Percentiles rank a stretch among this genome's conserved stretches.
These are phyloP conservation scores for Nipponacmea schrenckii DNA, from an alignment of 2,888 invertebrate genomes.

Conservation along the genomic window DNA sequence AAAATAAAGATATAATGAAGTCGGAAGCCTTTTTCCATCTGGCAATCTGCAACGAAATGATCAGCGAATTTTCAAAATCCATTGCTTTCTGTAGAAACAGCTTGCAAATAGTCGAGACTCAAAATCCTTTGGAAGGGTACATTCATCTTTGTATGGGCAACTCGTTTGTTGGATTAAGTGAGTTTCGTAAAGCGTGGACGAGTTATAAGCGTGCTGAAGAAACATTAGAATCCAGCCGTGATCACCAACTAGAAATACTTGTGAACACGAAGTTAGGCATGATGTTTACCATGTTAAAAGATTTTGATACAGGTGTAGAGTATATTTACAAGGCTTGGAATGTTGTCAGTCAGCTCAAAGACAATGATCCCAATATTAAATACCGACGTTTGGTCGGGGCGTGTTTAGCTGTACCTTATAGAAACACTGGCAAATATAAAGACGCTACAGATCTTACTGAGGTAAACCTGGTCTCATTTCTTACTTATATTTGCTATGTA, in stretches of 20 bases:
- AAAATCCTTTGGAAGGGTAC: constrained; percentile 76
- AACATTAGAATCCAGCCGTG: constrained; percentile 72
- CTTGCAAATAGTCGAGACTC: constrained; percentile 70
- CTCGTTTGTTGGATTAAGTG: constrained; percentile 88
- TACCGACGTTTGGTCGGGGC: constrained; percentile 85
- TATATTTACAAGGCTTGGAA: constrained; percentile 89
- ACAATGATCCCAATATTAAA: constrained; percentile 49
- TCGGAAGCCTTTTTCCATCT: constrained; percentile 88
- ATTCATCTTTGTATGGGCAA: constrained; percentile 90
- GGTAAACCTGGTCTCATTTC: constrained; percentile 69
- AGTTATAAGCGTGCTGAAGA: constrained; percentile 85
- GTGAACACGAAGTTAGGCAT: constrained; percentile 48
- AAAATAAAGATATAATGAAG: constrained; percentile 72
- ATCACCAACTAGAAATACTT: constrained; percentile 42
- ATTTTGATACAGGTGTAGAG: constrained; percentile 74
- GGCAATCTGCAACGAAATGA: constrained; percentile 85
- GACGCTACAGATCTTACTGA: constrained; percentile 93
- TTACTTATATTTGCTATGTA: not conserved
- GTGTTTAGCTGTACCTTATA: constrained; percentile 87
- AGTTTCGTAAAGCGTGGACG: constrained; percentile 89
- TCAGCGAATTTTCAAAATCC: constrained; percentile 74
- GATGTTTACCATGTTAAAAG: constrained; percentile 41
- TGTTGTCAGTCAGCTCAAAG: constrained; percentile 78
- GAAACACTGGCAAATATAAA: constrained; percentile 87
- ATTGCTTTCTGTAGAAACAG: constrained; percentile 88